Evolutionary conservation across 1,140 invertebrate genomes (phyloP).

Genomic region (Cataglyphis hispanica): DNA sequence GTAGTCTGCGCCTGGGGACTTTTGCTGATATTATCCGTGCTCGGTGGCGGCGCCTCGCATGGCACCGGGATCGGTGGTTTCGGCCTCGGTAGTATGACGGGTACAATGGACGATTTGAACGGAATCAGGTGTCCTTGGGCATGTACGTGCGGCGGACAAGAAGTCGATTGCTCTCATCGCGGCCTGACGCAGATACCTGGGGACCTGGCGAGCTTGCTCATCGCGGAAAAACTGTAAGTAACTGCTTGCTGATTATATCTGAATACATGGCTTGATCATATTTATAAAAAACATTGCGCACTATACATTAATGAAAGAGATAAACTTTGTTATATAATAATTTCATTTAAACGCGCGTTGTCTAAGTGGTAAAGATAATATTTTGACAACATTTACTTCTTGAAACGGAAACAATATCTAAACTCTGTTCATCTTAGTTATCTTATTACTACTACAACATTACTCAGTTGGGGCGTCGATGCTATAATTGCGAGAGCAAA

Average conservation of each 20-base stretch:
- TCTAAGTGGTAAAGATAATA: background rate
- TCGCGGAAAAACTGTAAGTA: conserved; percentile 95
- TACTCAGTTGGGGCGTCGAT: conserved; percentile 6
- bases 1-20: conserved; percentile 84
- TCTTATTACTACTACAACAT: conserved; percentile 17
- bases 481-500: conserved; percentile 40
- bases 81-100: conserved; percentile 76
- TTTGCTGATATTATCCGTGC: conserved; percentile 80
- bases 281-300: background rate
- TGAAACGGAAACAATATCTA: conserved; percentile 8
- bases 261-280: background rate
- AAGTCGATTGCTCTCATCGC: conserved; percentile 93
- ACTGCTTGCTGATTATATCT: background rate
- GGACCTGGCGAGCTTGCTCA: conserved; percentile 88
- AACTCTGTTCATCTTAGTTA: conserved; percentile 35
- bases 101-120: conserved; percentile 79
- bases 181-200: conserved; percentile 92
- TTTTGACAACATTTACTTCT: background rate
- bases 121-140: conserved; percentile 90
- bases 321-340: background rate
- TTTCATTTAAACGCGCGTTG: background rate
- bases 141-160: conserved; percentile 92
- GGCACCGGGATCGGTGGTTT: conserved; percentile 80
- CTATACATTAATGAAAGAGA: background rate
- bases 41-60: conserved; percentile 82